A percentile compares a stretch with the other conserved stretches of the same genome.
Evolutionary conservation across 2,888 invertebrate species (phyloP).

Genomic region (Brenthis hecate): DNA sequence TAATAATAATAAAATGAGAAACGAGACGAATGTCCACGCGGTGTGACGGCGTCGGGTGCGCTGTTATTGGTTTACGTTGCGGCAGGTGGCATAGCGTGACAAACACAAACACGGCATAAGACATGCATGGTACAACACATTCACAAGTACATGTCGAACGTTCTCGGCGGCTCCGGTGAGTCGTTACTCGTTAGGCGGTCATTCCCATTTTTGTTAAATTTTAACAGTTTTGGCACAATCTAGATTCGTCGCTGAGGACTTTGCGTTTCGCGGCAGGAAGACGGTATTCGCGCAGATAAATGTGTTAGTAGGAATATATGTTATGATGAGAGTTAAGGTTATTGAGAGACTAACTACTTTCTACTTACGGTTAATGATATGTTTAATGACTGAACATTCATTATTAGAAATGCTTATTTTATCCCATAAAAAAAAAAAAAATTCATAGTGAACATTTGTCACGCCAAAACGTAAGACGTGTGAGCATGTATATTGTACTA

Average conservation of each 20-base stretch:
- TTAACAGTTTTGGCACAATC: slow-evolving; percentile 62
- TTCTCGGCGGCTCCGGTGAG: slow-evolving; percentile 65
- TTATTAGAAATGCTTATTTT: slow-evolving; percentile 24
- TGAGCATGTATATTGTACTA: slow-evolving; percentile 57
- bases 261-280: slow-evolving; percentile 75
- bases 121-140: slow-evolving; percentile 75
- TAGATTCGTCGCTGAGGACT: slow-evolving; percentile 52
- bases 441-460: slow-evolving; percentile 44
- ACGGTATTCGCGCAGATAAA: slow-evolving; percentile 72
- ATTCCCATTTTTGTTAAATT: slow-evolving; percentile 71
- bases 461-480: slow-evolving; percentile 79
- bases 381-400: slow-evolving; percentile 17
- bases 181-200: slow-evolving; percentile 76
- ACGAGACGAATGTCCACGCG: neutral
- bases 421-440: slow-evolving; percentile 21
- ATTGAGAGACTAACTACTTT: slow-evolving; percentile 32
- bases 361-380: slow-evolving; percentile 23
- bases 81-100: slow-evolving; percentile 56
- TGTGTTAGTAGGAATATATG: slow-evolving; percentile 47
- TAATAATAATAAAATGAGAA: neutral
- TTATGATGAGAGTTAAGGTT: slow-evolving; percentile 19
- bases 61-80: slow-evolving; percentile 42
- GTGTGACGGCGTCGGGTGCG: slow-evolving; percentile 29
- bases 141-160: slow-evolving; percentile 62
- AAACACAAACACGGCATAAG: slow-evolving; percentile 70